These are phyloP conservation scores for Ia io DNA, from an alignment of 2,113 vertebrate species.

Conservation along the genomic window DNA sequence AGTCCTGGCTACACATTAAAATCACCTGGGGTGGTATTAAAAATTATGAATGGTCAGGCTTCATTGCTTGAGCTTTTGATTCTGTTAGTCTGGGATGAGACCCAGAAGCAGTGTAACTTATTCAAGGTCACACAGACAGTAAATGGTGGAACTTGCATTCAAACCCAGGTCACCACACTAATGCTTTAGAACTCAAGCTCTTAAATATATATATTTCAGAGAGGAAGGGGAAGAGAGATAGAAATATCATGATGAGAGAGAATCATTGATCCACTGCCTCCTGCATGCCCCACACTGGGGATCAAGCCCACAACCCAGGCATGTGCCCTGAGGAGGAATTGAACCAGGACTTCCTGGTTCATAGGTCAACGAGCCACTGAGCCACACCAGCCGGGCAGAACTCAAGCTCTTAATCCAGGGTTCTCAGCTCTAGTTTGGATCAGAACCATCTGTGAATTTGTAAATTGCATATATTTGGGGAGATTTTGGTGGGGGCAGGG, in stretches of 20 bases:
- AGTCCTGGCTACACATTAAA: background rate
- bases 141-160: background rate
- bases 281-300: too few species aligned
- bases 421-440: background rate
- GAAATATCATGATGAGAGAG: too few species aligned
- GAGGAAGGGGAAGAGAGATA: too few species aligned
- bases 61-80: background rate
- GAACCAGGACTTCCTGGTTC: too few species aligned
- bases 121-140: background rate
- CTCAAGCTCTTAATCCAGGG: background rate
- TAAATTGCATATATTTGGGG: background rate
- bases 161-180: background rate
- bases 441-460: background rate
- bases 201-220: background rate
- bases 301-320: too few species aligned
- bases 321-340: too few species aligned
- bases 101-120: background rate
- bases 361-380: too few species aligned
- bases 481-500: background rate
- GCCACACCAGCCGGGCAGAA: background rate
- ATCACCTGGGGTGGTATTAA: background rate
- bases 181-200: background rate
- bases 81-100: background rate
- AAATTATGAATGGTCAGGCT: background rate
- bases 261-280: too few species aligned